Conservation (phyloP, 2,797 vertebrate genomes). For the Rallus crepitans region DNA sequence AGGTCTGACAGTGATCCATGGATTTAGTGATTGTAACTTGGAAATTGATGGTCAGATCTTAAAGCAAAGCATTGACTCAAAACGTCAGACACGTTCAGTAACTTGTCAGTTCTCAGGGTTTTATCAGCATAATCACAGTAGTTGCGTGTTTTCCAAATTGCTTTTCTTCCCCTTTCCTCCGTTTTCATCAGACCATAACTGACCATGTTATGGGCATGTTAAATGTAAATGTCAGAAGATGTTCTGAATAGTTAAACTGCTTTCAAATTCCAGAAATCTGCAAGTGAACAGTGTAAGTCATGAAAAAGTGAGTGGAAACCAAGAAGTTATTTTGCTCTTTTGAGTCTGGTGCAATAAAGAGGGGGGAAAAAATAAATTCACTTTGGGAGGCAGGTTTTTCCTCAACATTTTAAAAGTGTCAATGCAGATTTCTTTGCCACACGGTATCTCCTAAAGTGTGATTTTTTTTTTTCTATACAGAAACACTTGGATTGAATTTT, state of each 20-base stretch:
- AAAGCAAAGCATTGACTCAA: background rate
- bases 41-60: background rate
- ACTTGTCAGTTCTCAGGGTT: background rate
- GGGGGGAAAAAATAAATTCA: background rate
- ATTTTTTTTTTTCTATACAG: background rate
- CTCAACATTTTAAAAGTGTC: background rate
- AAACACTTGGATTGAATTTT: slow-evolving; percentile 17
- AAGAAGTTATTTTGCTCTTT: background rate
- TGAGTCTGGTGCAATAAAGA: background rate
- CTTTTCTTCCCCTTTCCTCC: background rate
- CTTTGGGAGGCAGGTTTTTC: background rate
- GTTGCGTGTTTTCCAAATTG: background rate
- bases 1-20: background rate
- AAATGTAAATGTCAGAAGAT: background rate
- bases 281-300: background rate
- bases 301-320: background rate
- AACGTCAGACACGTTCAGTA: background rate
- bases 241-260: background rate
- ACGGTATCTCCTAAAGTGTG: background rate
- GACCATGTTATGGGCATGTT: background rate
- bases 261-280: background rate
- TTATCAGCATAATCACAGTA: background rate
- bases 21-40: background rate
- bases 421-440: background rate
- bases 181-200: background rate